Conservation (phyloP, 2,113 vertebrate genomes). For the Danionella cerebrum region DNA sequence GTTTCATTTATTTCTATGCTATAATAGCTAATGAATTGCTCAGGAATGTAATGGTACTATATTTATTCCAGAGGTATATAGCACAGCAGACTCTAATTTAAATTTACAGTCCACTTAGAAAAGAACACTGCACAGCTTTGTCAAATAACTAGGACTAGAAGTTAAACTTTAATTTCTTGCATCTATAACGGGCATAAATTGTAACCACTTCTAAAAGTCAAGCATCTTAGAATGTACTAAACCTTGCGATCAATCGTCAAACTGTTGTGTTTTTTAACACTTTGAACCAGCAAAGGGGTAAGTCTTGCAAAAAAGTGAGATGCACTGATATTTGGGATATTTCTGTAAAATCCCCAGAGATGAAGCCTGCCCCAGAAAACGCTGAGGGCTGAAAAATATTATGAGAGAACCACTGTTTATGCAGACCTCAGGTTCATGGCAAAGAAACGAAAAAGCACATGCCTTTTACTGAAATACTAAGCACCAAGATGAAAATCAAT, state of each 20-base stretch:
- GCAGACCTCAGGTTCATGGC: slow-evolving; percentile 56
- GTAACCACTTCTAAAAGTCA: slow-evolving; percentile 34
- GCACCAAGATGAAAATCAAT: slow-evolving; percentile 16
- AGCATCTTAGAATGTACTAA: slow-evolving; percentile 33
- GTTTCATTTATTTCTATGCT: slow-evolving; percentile 30
- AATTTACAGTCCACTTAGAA: slow-evolving; percentile 37
- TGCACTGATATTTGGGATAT: slow-evolving; percentile 58
- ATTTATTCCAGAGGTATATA: slow-evolving; percentile 25
- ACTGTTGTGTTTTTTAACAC: slow-evolving; percentile 43
- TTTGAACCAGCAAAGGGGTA: slow-evolving; percentile 59
- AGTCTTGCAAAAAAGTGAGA: slow-evolving; percentile 43
- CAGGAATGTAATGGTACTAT: slow-evolving; percentile 25
- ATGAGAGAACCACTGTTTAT: slow-evolving; percentile 57
- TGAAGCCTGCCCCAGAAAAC: slow-evolving; percentile 60
- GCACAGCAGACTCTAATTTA: slow-evolving; percentile 29
- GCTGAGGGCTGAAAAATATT: slow-evolving; percentile 65
- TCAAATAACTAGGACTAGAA: slow-evolving; percentile 22
- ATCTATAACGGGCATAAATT: slow-evolving; percentile 26
- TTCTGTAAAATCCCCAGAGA: slow-evolving; percentile 62
- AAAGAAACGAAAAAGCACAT: slow-evolving; percentile 41
- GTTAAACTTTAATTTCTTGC: slow-evolving; percentile 18
- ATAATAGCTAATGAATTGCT: slow-evolving; percentile 28
- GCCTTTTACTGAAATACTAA: slow-evolving; percentile 21
- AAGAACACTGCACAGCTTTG: slow-evolving; percentile 30
- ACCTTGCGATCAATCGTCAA: slow-evolving; percentile 47